Evolutionary conservation across 2,888 invertebrate species (phyloP), one percentile per base, ranked within the genome.

Genomic region (Leucozona laternaria): DNA sequence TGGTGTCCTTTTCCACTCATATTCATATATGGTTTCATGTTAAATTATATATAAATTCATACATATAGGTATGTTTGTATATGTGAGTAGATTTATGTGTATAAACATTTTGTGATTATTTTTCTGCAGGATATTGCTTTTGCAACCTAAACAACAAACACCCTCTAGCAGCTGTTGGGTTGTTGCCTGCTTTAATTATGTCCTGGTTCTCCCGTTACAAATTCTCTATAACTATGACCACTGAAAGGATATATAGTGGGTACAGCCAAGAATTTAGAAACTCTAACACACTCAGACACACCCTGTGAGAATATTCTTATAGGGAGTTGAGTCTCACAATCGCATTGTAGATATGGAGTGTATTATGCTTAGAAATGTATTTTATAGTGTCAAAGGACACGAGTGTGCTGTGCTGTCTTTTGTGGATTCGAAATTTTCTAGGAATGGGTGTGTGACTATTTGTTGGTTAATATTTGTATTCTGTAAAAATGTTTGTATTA

Each of bases 101-200:
- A n/a, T 43, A 43, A 64, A 34, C 22, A 60, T 40, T 66, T 57
- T 78, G 55, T 70, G 75, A 75, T 75, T 58, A 66, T 75, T 81
- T 60, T 64, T 45, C 70, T 84, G 70, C 70, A 79, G 83, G 70
- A 84, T 79, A 75, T 75, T 79, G 83, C 83, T 75, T 83, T 83
- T 34, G 68, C 66, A 73, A 78, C 68, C 73, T 58, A 57, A 79
- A 79, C 62, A 43, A 57, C 40, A 31, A 1, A 22, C 4, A 60
- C 68, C 37, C 37, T 53, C 53, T 15, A 78, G 78, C 82, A 82
- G 72, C 60, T 82, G 72, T 48, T 48, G 64, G 31, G 79, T 43
- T 66, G n/a, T n/a, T 78, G 73, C 70, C 70, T 79, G 83, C 34
- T 79, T 75, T 72, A 79, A 84, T 79, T 84, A 75, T 75, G 79